phyloP scores from a whole-genome alignment of 2,113 vertebrate genomes.

The Sprattus sprattus region DNA sequence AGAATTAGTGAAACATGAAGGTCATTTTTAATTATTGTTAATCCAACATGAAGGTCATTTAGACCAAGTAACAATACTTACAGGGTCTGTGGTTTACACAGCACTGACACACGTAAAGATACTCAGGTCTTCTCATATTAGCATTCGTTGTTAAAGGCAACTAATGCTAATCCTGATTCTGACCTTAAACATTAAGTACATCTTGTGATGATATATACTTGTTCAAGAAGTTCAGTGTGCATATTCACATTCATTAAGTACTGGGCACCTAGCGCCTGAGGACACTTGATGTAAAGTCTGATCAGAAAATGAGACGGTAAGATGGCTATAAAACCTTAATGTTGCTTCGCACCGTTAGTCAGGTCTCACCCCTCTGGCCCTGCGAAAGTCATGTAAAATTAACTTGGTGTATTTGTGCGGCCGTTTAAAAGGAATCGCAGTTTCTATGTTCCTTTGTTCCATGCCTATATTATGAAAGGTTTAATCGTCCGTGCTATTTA shows the following conservation, averaged over 20 bases:
- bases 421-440: background rate
- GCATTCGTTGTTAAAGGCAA: background rate
- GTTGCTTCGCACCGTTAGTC: background rate
- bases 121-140: background rate
- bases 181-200: background rate
- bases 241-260: background rate
- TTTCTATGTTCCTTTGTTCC: background rate
- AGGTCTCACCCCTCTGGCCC: background rate
- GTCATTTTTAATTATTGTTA: no score
- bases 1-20: background rate
- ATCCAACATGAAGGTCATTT: no score
- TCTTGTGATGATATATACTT: background rate
- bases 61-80: no score
- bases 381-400: constrained; percentile 9
- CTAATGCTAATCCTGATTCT: background rate
- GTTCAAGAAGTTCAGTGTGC: background rate
- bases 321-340: background rate
- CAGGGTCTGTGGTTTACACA: background rate
- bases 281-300: background rate
- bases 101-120: background rate
- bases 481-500: constrained; percentile 4
- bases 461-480: constrained; percentile 11
- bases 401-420: background rate
- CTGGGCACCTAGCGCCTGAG: background rate
- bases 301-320: background rate